Evolutionary conservation across 1,140 invertebrate species (phyloP).

Genomic region (Tetraneura akinire): DNA sequence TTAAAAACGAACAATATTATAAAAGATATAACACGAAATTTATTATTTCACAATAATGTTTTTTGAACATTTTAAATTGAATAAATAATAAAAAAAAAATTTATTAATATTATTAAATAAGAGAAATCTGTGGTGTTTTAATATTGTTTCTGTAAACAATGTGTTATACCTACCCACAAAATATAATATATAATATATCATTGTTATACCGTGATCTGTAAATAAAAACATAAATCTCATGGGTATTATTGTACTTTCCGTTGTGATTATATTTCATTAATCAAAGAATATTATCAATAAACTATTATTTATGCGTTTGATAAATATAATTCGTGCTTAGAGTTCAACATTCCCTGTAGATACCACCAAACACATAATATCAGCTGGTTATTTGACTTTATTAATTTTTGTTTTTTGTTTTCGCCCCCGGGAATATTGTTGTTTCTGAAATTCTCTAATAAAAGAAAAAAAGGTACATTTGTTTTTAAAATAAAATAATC

Average conservation of each 20-base stretch:
- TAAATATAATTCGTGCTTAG: not conserved
- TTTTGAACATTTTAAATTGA: too few relatives aligned
- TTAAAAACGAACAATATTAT: too few relatives aligned
- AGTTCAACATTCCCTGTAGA: not conserved
- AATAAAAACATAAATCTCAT: constrained; percentile 67
- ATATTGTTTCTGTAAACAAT: too few relatives aligned
- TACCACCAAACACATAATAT: constrained; percentile 10
- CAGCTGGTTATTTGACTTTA: constrained; percentile 24
- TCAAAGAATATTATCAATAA: constrained; percentile 31
- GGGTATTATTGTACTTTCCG: not conserved
- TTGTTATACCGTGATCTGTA: not conserved
- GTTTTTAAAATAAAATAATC: too few relatives aligned
- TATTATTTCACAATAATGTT: too few relatives aligned
- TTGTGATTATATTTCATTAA: constrained; percentile 29
- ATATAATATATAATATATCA: constrained; percentile 6
- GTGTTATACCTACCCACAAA: too few relatives aligned
- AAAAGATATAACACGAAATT: too few relatives aligned
- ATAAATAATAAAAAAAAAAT: too few relatives aligned
- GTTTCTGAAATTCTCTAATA: not conserved
- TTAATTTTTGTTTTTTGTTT: constrained; percentile 28
- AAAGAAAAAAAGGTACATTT: not conserved
- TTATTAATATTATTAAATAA: too few relatives aligned
- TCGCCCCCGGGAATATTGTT: constrained; percentile 15
- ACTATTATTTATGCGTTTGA: constrained; percentile 35
- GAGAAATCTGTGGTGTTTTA: too few relatives aligned